phyloP scores from a whole-genome alignment of 2,888 invertebrate species.

The Drosophila nr. fundita region DNA sequence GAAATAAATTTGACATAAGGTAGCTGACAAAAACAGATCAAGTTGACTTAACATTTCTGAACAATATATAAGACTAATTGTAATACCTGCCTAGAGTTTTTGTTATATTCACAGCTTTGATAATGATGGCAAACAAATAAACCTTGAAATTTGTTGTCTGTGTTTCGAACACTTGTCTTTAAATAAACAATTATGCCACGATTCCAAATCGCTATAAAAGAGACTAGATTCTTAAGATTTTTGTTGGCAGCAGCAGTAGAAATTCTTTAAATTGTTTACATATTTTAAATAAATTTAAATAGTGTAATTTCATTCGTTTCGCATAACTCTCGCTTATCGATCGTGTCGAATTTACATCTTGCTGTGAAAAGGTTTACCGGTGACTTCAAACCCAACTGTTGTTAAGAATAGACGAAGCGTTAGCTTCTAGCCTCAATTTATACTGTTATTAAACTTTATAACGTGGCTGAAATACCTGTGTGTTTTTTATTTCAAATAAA shows the following conservation, averaged over 20 bases:
- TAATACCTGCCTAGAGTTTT: background rate
- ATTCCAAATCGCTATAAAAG: constrained; percentile 33
- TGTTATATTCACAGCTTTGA: background rate
- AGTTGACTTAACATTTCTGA: background rate
- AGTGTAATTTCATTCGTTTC: background rate
- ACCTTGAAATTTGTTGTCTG: constrained; percentile 25
- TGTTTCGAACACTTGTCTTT: constrained; percentile 32
- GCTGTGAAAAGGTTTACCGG: background rate
- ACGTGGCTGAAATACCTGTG: background rate
- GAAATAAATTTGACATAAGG: background rate
- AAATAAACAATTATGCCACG: constrained; percentile 14
- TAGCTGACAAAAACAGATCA: no score
- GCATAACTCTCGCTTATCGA: background rate
- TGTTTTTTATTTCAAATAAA: background rate
- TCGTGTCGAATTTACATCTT: background rate
- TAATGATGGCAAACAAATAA: background rate
- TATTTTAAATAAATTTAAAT: background rate
- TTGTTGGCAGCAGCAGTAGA: background rate
- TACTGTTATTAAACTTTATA: background rate
- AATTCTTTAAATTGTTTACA: background rate
- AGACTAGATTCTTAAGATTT: background rate
- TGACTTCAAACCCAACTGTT: background rate
- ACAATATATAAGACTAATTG: no score
- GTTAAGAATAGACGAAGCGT: background rate
- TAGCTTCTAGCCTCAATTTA: background rate